Conservation (phyloP, 1,140 invertebrate species). For the Polypedilum vanderplanki region DNA sequence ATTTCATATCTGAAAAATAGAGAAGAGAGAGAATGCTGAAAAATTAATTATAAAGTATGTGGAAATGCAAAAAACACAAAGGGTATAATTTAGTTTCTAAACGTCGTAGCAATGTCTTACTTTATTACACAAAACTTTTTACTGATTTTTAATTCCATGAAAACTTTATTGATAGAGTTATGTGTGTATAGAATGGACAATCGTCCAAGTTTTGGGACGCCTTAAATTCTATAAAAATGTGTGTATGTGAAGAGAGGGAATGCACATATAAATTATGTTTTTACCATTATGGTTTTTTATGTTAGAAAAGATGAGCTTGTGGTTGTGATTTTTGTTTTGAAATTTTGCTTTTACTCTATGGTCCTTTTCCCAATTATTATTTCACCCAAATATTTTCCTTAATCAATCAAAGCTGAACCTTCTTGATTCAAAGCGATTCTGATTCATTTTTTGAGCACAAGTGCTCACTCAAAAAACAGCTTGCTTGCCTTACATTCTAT, state of each 20-base stretch:
- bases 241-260: not conserved
- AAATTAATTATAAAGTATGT: not conserved
- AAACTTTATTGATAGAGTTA: not conserved
- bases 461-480: not conserved
- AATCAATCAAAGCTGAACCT: not conserved
- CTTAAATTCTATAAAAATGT: not conserved
- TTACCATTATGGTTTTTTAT: not conserved
- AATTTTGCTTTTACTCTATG: not conserved
- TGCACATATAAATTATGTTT: not conserved
- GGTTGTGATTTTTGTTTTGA: not conserved
- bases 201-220: not conserved
- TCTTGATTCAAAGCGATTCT: not conserved
- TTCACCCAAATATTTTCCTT: not conserved
- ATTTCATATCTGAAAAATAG: not conserved
- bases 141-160: not conserved
- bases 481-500: conserved; percentile 5
- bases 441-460: not conserved
- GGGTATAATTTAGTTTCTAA: not conserved
- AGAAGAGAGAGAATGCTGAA: not conserved
- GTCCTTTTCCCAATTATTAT: not conserved
- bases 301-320: not conserved
- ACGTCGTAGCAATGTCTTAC: conserved; percentile 3
- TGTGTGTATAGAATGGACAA: not conserved
- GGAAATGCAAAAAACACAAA: not conserved
- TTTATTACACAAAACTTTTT: conserved; percentile 4